Conservation (phyloP, 2,797 vertebrate genomes). For the Parauchenoglanis ngamensis region DNA sequence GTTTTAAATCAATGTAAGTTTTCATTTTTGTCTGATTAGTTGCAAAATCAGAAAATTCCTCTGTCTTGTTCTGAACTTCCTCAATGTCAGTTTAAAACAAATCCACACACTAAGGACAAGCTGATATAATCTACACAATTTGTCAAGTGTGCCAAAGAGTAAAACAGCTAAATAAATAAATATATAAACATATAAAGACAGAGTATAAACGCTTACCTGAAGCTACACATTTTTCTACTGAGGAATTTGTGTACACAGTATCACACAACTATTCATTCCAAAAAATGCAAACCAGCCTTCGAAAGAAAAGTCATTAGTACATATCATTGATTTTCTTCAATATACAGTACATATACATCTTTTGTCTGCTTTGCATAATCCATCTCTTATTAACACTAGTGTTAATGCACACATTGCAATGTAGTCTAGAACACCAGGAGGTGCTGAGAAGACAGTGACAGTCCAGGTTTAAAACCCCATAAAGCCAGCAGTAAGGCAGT, state of each 20-base stretch:
- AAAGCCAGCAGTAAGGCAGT: constrained; percentile 80
- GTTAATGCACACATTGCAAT: constrained; percentile 7
- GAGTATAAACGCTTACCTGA: neutral
- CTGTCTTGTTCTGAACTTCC: neutral
- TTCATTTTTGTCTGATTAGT: neutral
- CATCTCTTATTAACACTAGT: neutral
- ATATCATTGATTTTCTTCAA: neutral
- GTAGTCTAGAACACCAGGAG: constrained; percentile 38
- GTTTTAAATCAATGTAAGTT: neutral
- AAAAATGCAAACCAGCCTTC: neutral
- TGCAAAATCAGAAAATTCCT: neutral
- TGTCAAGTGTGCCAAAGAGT: neutral
- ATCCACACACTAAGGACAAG: neutral
- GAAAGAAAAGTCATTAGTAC: neutral
- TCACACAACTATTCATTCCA: neutral
- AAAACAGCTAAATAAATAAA: neutral
- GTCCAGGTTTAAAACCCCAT: constrained; percentile 69
- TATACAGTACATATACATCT: neutral
- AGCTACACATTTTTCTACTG: neutral
- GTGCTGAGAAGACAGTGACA: constrained; percentile 41
- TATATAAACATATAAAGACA: neutral
- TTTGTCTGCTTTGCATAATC: neutral
- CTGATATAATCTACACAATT: neutral
- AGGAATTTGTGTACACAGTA: neutral
- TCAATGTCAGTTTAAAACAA: neutral